Evolutionary conservation across 2,113 vertebrate genomes (phyloP).

Genomic region (Scolopax mira): DNA sequence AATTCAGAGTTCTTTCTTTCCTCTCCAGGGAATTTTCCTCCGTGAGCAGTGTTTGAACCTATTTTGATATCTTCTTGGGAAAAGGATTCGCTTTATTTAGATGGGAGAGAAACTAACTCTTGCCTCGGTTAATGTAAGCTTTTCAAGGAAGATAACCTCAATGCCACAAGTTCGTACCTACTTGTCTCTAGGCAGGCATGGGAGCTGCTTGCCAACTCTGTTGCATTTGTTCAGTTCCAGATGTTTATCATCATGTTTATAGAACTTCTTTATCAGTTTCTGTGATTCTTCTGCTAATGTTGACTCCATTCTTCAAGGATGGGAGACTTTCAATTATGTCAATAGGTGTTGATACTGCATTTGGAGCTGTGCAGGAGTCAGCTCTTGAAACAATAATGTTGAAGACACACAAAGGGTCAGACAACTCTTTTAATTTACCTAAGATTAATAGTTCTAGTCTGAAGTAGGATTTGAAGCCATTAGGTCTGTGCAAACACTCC

Average conservation of each 20-base stretch:
- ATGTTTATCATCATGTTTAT: background rate
- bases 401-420: background rate
- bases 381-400: background rate
- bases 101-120: background rate
- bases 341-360: background rate
- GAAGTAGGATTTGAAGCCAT: background rate
- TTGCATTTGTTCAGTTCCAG: background rate
- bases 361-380: background rate
- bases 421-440: background rate
- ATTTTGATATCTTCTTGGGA: background rate
- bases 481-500: background rate
- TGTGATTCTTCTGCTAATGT: background rate
- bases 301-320: background rate
- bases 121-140: background rate
- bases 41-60: background rate
- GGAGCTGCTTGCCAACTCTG: background rate
- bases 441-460: background rate
- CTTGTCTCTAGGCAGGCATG: background rate
- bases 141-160: background rate
- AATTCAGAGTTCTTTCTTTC: background rate
- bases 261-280: background rate
- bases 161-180: background rate
- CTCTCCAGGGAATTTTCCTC: background rate
- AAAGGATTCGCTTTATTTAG: background rate
- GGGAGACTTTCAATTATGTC: background rate